Percentiles rank a stretch among this genome's conserved stretches.
phyloP scores from a whole-genome alignment of 2,888 invertebrate species.

The Entomobrya multifasciata region DNA sequence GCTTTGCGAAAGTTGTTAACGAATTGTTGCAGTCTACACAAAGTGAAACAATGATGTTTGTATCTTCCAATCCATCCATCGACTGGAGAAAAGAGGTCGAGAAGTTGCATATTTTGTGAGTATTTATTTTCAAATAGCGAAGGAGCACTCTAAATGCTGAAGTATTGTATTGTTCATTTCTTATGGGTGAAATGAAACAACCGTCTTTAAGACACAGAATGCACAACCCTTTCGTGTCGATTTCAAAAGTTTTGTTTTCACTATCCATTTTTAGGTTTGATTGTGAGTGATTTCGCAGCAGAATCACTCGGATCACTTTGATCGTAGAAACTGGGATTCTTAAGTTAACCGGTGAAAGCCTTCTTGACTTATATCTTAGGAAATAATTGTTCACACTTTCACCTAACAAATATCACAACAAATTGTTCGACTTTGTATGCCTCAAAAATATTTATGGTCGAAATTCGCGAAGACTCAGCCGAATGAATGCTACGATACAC shows the following conservation, averaged over 20 bases:
- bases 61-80: constrained; percentile 41
- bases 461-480: too few species aligned
- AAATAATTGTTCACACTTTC: too few species aligned
- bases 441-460: too few species aligned
- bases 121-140: constrained; percentile 58
- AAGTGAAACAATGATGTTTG: neutral
- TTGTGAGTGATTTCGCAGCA: too few species aligned
- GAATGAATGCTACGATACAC: too few species aligned
- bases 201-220: constrained; percentile 16
- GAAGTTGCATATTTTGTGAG: constrained; percentile 30
- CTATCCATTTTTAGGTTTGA: too few species aligned
- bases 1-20: neutral
- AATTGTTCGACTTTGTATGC: too few species aligned
- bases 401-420: too few species aligned
- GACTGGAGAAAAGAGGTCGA: constrained; percentile 14
- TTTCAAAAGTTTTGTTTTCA: neutral
- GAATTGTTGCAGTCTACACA: neutral
- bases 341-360: too few species aligned
- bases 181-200: neutral
- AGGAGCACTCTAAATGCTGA: constrained; percentile 29
- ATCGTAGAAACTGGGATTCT: too few species aligned
- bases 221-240: constrained; percentile 53
- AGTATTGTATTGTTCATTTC: neutral
- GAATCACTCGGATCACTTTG: too few species aligned
- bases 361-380: too few species aligned